These are phyloP conservation scores for Gonocerus acuteangulatus DNA, from an alignment of 2,888 invertebrate species.

Conservation along the genomic window DNA sequence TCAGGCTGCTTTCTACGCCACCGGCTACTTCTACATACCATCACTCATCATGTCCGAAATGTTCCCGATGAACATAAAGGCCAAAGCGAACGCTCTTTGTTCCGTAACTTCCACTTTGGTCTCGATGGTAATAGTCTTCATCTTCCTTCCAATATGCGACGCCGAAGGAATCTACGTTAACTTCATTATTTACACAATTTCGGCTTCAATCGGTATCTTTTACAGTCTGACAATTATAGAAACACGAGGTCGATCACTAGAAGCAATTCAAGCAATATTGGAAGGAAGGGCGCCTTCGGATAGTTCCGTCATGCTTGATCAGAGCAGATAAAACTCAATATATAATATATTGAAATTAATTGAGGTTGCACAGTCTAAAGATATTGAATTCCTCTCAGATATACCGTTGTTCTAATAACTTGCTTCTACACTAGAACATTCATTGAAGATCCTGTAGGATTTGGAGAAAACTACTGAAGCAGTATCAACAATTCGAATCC, in stretches of 20 bases:
- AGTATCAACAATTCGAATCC: no score
- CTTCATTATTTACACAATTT: not conserved
- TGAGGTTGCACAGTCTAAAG: no score
- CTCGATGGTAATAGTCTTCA: not conserved
- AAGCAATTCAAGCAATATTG: slow-evolving; percentile 10
- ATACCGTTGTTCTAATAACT: no score
- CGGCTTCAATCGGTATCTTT: not conserved
- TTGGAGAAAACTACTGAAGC: no score
- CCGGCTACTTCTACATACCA: slow-evolving; percentile 7
- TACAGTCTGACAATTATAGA: slow-evolving; percentile 10
- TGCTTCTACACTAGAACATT: no score
- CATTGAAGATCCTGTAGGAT: no score
- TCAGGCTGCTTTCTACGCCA: slow-evolving; percentile 7
- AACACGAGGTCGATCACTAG: slow-evolving; percentile 11
- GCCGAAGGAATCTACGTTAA: not conserved
- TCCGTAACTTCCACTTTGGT: not conserved
- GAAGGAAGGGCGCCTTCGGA: slow-evolving; percentile 9
- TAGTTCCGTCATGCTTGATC: not conserved
- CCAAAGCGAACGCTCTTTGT: slow-evolving; percentile 9
- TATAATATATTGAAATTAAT: no score
- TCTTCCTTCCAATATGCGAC: slow-evolving; percentile 3
- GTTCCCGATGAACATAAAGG: slow-evolving; percentile 18
- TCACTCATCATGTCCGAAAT: slow-evolving; percentile 10
- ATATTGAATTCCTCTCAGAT: no score
- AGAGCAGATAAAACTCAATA: no score